Evolutionary conservation across 2,113 vertebrate genomes (phyloP), one percentile per base, ranked within the genome.

Genomic region (Psilopsiagon aymara): DNA sequence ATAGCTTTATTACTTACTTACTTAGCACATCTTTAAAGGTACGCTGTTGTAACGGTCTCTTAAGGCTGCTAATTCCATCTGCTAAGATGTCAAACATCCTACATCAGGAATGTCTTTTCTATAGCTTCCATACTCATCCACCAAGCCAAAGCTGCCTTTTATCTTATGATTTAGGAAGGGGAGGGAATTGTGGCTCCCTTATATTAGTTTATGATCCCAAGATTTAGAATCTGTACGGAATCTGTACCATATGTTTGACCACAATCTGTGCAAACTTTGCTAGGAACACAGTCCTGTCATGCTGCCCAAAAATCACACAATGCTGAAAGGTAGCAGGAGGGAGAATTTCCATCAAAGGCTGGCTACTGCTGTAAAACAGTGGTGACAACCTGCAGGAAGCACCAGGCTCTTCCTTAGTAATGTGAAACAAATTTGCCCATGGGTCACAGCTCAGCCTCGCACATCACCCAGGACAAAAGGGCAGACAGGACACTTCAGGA

Each of bases 181-280:
- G 52, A 95, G 69, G 90, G 86, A 86, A 84, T 84, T 83, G 90
- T 85, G 88, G 52, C 86, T 96, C 86, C 69, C 74, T 93, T 96
- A 33, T 91, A 96, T 69, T 62, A 90, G 73, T 96, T 96, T 95
- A 95, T 89, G 94, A 93, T 92, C 86, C 86, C 86, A 93, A 91
- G 92, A 96, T 94, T 96, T 97, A 95, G 86, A 95, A 95, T 79
- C 96, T 94, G 82, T 78, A 94, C 59, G 49, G 94, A 96, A 96
- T 96, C 92, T 59, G 52, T 93, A 94, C 95, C 95, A 97, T 92
- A 96, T 94, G 95, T 94, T 92, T 92, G 81, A 91, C 86, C 39
- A 91, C 33, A 39, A 35, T 20, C 80, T 82, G 60, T 21, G 39
- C 69, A 93, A 86, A 88, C 88, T 51, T 71, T 73, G 55, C 90